Conservation (phyloP, 1,140 invertebrate genomes). For the Caerostris darwini region DNA sequence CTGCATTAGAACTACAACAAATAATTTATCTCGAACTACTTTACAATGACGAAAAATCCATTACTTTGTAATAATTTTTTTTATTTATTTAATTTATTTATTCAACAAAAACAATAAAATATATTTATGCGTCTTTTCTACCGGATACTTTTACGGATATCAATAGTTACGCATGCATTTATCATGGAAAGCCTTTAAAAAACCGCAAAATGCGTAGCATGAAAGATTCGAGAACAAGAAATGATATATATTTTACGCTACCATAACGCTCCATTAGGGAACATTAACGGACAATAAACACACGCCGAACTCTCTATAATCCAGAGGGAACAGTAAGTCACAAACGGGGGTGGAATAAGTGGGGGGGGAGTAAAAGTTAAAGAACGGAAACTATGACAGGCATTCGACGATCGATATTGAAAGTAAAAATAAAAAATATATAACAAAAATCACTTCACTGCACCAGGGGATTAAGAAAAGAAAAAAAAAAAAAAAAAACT, state of each 20-base stretch:
- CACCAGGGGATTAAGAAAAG: constrained; percentile 59
- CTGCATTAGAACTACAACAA: too few relatives aligned
- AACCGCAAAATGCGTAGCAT: constrained; percentile 40
- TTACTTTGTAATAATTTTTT: neutral
- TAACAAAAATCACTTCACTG: constrained; percentile 75
- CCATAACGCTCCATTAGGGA: constrained; percentile 75
- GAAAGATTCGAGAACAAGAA: constrained; percentile 21
- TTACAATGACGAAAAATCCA: constrained; percentile 10
- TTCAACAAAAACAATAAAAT: constrained; percentile 68
- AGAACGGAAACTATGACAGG: constrained; percentile 51
- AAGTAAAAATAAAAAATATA: constrained; percentile 28
- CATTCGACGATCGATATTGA: constrained; percentile 59
- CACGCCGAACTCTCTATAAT: constrained; percentile 47
- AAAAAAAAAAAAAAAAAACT: constrained; percentile 47
- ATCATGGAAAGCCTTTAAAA: constrained; percentile 8
- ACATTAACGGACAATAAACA: constrained; percentile 77
- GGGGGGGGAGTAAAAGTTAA: neutral
- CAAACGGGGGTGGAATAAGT: constrained; percentile 23
- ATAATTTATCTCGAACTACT: constrained; percentile 8
- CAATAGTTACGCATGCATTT: constrained; percentile 21
- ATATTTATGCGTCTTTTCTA: constrained; percentile 19
- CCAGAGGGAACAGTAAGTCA: constrained; percentile 71
- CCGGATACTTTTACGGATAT: neutral
- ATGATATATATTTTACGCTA: constrained; percentile 76
- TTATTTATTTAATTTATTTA: neutral